Conservation (phyloP, 2,888 invertebrate genomes). For the Anarsia innoxiella region DNA sequence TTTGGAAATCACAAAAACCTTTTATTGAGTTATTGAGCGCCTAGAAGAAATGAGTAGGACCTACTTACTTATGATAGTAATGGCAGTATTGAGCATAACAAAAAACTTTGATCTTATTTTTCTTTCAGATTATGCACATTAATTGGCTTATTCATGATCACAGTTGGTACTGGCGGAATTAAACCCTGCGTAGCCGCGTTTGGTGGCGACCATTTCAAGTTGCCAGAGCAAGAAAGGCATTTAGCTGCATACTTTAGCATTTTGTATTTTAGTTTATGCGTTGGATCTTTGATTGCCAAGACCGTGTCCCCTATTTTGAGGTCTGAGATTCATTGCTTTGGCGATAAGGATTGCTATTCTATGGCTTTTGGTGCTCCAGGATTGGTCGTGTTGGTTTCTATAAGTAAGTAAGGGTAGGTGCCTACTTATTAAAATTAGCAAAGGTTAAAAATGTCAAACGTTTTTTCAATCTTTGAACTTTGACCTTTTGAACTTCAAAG, state of each 20-base stretch:
- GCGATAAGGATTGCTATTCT: slow-evolving; percentile 79
- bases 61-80: no score
- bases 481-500: no score
- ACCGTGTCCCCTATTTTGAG: slow-evolving; percentile 83
- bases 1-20: no score
- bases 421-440: no score
- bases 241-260: slow-evolving; percentile 83
- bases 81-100: no score
- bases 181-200: slow-evolving; percentile 89
- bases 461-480: no score
- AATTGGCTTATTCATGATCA: slow-evolving; percentile 80
- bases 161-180: slow-evolving; percentile 86
- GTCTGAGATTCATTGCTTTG: slow-evolving; percentile 79
- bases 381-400: slow-evolving; percentile 79
- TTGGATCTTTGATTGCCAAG: slow-evolving; percentile 83
- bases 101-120: slow-evolving; percentile 1
- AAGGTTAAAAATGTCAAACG: no score
- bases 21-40: no score
- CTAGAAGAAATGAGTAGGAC: no score
- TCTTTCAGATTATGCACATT: slow-evolving; percentile 74
- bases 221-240: slow-evolving; percentile 78
- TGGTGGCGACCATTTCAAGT: slow-evolving; percentile 85
- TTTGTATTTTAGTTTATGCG: slow-evolving; percentile 81
- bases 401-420: slow-evolving; percentile 78
- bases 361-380: slow-evolving; percentile 87